A percentile compares a stretch with the other conserved stretches of the same genome.
phyloP scores from a whole-genome alignment of 2,113 vertebrate species.

The Hippocampus guttulatus region DNA sequence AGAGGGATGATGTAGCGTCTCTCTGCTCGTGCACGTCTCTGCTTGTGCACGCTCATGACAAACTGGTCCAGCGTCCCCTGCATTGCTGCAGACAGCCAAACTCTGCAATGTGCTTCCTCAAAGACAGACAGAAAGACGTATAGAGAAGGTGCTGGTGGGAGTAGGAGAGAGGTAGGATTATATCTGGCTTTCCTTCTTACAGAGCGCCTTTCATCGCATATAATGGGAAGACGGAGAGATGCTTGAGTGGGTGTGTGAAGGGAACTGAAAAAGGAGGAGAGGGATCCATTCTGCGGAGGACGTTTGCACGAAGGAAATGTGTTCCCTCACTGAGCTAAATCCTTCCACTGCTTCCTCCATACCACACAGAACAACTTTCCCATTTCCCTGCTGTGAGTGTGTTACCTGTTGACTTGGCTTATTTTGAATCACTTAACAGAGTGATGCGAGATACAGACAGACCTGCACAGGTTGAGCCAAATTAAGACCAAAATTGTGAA shows the following conservation, averaged over 20 bases:
- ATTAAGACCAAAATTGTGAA: not conserved
- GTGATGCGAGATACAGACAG: not conserved
- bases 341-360: slow-evolving; percentile 7
- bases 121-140: slow-evolving; percentile 9
- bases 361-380: not conserved
- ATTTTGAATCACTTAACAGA: not conserved
- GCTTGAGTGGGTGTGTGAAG: slow-evolving; percentile 16
- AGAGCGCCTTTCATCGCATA: slow-evolving; percentile 43
- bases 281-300: slow-evolving; percentile 32
- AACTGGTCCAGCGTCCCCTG: slow-evolving; percentile 51
- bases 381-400: not conserved
- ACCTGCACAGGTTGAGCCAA: not conserved
- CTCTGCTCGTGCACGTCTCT: slow-evolving; percentile 5
- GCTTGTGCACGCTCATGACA: slow-evolving; percentile 37
- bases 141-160: not conserved
- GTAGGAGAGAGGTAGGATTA: slow-evolving; percentile 33
- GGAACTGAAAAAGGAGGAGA: slow-evolving; percentile 4
- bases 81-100: slow-evolving; percentile 62
- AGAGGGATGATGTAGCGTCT: slow-evolving; percentile 20
- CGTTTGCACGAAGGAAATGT: slow-evolving; percentile 27
- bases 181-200: slow-evolving; percentile 36
- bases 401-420: not conserved
- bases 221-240: slow-evolving; percentile 40
- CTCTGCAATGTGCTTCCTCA: slow-evolving; percentile 50
- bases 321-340: slow-evolving; percentile 15